Base-by-base conservation (phyloP, 2,797 vertebrate species). In the Lemur catta region DNA sequence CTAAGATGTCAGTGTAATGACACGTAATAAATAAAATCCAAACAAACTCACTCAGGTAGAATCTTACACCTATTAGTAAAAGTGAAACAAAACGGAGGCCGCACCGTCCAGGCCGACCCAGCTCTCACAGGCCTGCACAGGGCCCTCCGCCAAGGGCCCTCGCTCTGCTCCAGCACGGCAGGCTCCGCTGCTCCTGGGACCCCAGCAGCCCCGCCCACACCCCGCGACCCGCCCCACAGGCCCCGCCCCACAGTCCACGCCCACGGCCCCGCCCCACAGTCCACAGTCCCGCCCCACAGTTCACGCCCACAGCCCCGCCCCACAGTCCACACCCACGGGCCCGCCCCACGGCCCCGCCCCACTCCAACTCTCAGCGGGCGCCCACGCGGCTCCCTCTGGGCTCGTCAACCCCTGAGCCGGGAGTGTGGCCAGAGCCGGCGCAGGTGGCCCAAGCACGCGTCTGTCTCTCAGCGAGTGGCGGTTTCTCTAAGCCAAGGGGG, bases 111-210 rank as follows among this genome's bases (percentile, higher is more conserved):
- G 12, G 30, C 33, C 4, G 13, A n/a, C 50, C 22, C 1, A 13
- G 10, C 52, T 30, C 24, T 30, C 14, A 46, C 7, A 9, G 67
- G 26, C 26, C 71, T 46, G 22, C 41, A 46, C 71, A 30, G 71
- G 1, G 20, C n/a, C 75, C 33, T 35, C 76, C 2, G 6, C 22
- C 3, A 1, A 7, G 8, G 50, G 14, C 1, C 48, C 17, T 61
- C 30, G 4, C 1, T 18, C 4, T 6, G 13, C 28, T 43, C 6
- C 17, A 2, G n/a, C 43, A 24, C 26, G 0, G 13, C 43, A 22
- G 13, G 10, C 0, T 6, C 2, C 0, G 4, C 26, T 11, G 38
- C 38, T 26, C 57, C 43, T 61, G 10, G 33, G 17, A 46, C 55
- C 14, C 38, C 59, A 24, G 28, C 4, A 59, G n/a, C 5, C 24